Conservation (phyloP, 2,888 invertebrate genomes). For the Nomada fucata region DNA sequence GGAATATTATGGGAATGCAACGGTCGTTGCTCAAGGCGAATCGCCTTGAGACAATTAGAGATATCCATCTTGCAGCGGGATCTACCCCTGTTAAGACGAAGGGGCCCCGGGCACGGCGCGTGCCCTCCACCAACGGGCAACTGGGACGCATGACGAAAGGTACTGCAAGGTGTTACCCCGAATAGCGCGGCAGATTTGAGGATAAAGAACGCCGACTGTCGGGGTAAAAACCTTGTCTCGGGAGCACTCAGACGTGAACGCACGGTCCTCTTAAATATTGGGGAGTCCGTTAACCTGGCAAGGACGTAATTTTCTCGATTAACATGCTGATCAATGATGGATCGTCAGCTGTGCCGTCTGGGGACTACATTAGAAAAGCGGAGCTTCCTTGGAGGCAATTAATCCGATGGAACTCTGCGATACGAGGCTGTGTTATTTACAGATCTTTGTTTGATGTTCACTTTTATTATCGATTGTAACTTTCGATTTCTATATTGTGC, state of each 20-base stretch:
- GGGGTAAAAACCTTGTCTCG: conserved; percentile 39
- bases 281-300: conserved; percentile 42
- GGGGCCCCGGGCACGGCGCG: conserved; percentile 46
- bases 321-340: background rate
- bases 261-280: conserved; percentile 32
- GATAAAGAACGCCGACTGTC: conserved; percentile 64
- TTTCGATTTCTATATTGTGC: no score
- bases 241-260: conserved; percentile 40
- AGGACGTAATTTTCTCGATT: conserved; percentile 5
- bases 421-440: no score
- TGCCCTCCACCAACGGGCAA: conserved; percentile 59
- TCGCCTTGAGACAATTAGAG: conserved; percentile 74
- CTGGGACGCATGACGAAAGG: conserved; percentile 56
- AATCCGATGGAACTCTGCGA: no score
- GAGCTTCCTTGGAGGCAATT: no score
- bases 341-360: no score
- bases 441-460: no score
- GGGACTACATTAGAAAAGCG: no score
- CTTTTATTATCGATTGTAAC: no score
- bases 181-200: conserved; percentile 69
- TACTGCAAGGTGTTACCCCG: conserved; percentile 72
- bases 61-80: conserved; percentile 73
- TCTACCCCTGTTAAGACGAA: conserved; percentile 52
- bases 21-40: conserved; percentile 68
- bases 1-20: conserved; percentile 64